Evolutionary conservation across 2,113 vertebrate species (phyloP).

Genomic region (Callocephalon fimbriatum): DNA sequence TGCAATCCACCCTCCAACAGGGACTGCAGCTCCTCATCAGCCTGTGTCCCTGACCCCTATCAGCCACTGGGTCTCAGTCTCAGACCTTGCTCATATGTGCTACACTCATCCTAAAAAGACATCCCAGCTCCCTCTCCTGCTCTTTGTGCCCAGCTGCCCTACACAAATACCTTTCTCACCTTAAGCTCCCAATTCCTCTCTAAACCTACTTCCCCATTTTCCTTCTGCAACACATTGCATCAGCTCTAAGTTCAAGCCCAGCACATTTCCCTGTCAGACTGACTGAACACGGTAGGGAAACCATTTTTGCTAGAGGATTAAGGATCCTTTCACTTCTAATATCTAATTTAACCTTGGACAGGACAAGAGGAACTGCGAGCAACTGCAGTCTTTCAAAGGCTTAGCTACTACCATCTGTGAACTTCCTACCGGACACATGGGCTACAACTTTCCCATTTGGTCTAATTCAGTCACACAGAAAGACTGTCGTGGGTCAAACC

Average conservation of each 20-base stretch:
- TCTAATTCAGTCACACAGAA: background rate
- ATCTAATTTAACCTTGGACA: background rate
- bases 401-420: background rate
- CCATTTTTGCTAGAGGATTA: background rate
- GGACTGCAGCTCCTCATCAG: background rate
- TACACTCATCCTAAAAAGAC: background rate
- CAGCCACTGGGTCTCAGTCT: background rate
- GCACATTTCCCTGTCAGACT: background rate
- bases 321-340: background rate
- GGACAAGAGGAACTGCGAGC: background rate
- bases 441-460: background rate
- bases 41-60: background rate
- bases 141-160: background rate
- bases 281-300: background rate
- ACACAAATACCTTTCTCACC: background rate
- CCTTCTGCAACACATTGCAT: background rate
- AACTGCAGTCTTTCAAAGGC: background rate
- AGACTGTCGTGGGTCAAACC: background rate
- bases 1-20: background rate
- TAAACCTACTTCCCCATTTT: background rate
- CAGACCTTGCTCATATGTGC: background rate
- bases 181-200: background rate
- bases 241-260: background rate
- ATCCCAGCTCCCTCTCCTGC: background rate
- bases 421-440: background rate